Base-by-base conservation (phyloP, 2,113 vertebrate species). In the Anarrhichthys ocellatus region DNA sequence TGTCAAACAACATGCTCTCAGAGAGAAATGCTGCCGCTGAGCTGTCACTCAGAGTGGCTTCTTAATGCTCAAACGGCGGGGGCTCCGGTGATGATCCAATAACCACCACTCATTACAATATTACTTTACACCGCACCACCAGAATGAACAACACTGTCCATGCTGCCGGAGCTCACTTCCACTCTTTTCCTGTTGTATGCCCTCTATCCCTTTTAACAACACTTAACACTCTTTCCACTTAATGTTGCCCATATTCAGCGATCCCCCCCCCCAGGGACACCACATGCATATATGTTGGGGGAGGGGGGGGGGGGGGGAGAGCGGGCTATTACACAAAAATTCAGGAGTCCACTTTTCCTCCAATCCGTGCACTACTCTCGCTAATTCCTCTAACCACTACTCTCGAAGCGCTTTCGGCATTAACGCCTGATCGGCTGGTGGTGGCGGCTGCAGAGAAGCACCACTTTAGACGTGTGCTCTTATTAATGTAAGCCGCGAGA, bases 211-310 rank as follows among this genome's bases (percentile, higher is more conserved):
- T 86, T 90, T 91, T 88, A 90, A 84, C 87, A 87, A 91, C 82
- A 85, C 80, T 87, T 86, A 87, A 90, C 82, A 93, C 83, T 78
- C 78, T 91, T 86, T 90, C 87, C 85, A 91, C 85, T 90, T 75
- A 87, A 80, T 67, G 79, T 64, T 79, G 48, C 86, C 76, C 81
- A 83, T 75, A 81, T 83, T 85, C 82, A 78, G 75, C 44, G 13
- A 50, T 2, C 52, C 81, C 80, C 68, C 50, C n/a, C 27, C 11
- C 7, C n/a, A 46, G 75, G 81, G 77, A 58, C 3, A 10, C 80
- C 65, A 67, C 46, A 13, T 48, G 78, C 76, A 75, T 73, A 81
- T 81, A 71, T 82, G 46, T 82, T 10, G 27, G 73, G 20, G 54
- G 64, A 61, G 17, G 29, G 34, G 56, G 15, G 52, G 14, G 52